Evolutionary conservation across 2,113 vertebrate genomes (phyloP).

Genomic region (Callospermophilus lateralis): DNA sequence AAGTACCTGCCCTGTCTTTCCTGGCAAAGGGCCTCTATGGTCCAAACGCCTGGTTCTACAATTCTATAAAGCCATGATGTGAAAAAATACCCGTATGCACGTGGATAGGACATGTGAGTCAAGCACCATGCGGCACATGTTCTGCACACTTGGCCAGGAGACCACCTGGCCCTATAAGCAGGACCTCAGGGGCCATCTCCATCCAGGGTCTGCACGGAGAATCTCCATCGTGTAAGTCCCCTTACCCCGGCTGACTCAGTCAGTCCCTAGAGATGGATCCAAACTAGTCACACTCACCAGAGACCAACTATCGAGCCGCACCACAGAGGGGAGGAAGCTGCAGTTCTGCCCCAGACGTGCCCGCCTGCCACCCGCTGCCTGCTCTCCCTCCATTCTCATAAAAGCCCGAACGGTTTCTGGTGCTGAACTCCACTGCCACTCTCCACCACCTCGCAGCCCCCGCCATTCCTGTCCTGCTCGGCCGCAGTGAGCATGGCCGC

Average conservation of each 20-base stretch:
- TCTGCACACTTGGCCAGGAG: not conserved
- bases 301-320: not conserved
- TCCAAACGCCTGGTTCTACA: not conserved
- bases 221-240: accelerated
- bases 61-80: not conserved
- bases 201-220: not conserved
- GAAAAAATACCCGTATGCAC: not conserved
- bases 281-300: not conserved
- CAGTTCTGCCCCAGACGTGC: accelerated
- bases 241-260: not conserved
- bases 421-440: not conserved
- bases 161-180: not conserved
- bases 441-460: accelerated
- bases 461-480: accelerated
- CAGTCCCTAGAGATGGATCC: not conserved
- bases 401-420: not conserved
- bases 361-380: not conserved
- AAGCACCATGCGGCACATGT: not conserved
- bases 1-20: not conserved
- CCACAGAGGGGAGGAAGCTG: too few relatives aligned
- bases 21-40: accelerated
- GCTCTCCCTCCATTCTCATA: not conserved
- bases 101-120: accelerated
- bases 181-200: not conserved
- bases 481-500: accelerated